A percentile compares a stretch with the other conserved stretches of the same genome.
phyloP scores from a whole-genome alignment of 2,797 vertebrate genomes.

The Xenops minutus region DNA sequence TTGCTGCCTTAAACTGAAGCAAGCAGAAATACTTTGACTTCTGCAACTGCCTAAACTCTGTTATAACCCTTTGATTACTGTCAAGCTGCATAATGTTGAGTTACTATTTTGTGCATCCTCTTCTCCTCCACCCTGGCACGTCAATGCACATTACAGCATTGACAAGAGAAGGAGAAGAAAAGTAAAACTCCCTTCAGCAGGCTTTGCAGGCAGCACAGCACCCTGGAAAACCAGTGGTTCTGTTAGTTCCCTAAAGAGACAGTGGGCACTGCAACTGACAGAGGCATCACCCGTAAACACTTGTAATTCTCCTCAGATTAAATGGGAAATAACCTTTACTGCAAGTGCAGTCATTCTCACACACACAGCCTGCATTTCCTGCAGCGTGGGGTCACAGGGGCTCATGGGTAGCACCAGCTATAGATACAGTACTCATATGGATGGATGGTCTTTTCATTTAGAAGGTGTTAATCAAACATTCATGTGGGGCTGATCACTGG shows the following conservation, averaged over 20 bases:
- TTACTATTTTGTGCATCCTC: background rate
- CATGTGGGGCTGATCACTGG: background rate
- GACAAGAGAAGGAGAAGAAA: background rate
- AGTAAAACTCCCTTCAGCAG: background rate
- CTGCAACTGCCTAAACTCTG: background rate
- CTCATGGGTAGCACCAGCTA: background rate
- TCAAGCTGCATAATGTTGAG: background rate
- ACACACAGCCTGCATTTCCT: background rate
- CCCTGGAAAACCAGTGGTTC: background rate
- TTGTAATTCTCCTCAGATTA: background rate
- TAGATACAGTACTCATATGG: accelerated
- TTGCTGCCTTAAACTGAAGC: slow-evolving; percentile 26
- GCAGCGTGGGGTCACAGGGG: background rate
- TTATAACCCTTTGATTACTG: background rate
- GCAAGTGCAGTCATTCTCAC: background rate
- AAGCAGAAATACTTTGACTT: background rate
- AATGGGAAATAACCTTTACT: background rate
- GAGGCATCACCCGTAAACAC: background rate
- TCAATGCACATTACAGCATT: accelerated
- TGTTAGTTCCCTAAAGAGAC: background rate
- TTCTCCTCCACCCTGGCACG: background rate
- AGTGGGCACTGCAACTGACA: background rate
- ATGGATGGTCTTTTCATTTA: background rate
- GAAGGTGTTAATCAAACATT: background rate
- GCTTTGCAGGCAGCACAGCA: background rate